Percentiles rank a stretch among this genome's conserved stretches.
These are phyloP conservation scores for Microtus richardsoni DNA, from an alignment of 2,113 vertebrate species.

Conservation along the genomic window DNA sequence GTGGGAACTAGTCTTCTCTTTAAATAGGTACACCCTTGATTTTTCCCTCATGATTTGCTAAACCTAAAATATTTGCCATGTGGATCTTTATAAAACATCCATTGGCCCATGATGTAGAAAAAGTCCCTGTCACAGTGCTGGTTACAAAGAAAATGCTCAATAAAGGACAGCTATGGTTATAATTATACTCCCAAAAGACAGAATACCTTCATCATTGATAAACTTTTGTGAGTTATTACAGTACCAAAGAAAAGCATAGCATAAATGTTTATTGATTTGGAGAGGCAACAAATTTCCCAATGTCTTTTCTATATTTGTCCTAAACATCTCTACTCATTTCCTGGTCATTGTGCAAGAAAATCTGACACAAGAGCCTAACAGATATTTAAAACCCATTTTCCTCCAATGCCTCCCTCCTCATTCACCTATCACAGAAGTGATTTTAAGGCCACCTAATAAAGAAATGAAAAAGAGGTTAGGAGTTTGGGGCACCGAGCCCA, in stretches of 20 bases:
- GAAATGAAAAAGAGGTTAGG: not conserved
- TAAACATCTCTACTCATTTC: not conserved
- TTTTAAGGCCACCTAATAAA: not conserved
- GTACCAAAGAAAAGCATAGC: not conserved
- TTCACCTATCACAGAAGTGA: not conserved
- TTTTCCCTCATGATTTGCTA: not conserved
- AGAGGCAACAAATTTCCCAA: not conserved
- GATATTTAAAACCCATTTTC: not conserved
- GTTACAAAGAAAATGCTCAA: constrained; percentile 5
- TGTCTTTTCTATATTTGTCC: constrained; percentile 1
- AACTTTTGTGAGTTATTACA: not conserved
- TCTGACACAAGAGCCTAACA: not conserved
- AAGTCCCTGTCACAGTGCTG: not conserved
- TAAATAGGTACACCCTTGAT: not conserved
- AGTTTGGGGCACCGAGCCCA: not conserved
- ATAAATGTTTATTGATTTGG: constrained; percentile 58
- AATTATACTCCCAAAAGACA: constrained; percentile 9
- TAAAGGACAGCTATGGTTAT: not conserved
- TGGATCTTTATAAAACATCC: not conserved
- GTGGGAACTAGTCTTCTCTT: constrained; percentile 1
- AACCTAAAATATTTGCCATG: constrained; percentile 12
- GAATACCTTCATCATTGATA: constrained; percentile 25
- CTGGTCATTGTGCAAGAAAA: constrained; percentile 46
- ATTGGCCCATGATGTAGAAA: not conserved
- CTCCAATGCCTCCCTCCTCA: not conserved